phyloP scores from a whole-genome alignment of 2,113 vertebrate genomes.

The Tragelaphus buxtoni region DNA sequence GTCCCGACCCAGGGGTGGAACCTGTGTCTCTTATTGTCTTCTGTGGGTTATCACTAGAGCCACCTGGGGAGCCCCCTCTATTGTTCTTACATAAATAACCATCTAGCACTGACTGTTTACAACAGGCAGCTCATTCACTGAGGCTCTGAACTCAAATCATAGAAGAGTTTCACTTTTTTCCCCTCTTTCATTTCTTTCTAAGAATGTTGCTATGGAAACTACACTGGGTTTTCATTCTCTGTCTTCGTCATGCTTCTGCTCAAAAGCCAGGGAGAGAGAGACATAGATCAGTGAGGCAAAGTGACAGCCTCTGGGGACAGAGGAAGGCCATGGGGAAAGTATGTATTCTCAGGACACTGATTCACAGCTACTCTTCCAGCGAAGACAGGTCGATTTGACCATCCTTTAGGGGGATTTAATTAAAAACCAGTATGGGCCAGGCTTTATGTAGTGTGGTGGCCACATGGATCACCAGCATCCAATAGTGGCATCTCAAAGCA shows the following conservation, averaged over 20 bases:
- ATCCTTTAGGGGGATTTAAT: slow-evolving; percentile 61
- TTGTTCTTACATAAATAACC: background rate
- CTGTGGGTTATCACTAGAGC: background rate
- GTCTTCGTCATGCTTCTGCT: slow-evolving; percentile 70
- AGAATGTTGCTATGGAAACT: slow-evolving; percentile 83
- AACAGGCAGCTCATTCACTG: slow-evolving; percentile 66
- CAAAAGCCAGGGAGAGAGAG: slow-evolving; percentile 70
- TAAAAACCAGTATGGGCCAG: slow-evolving; percentile 59
- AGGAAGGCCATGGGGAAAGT: slow-evolving; percentile 35
- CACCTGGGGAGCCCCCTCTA: background rate
- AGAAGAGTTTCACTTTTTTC: background rate
- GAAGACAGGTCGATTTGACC: slow-evolving; percentile 48
- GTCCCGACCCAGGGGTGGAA: background rate
- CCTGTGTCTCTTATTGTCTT: background rate
- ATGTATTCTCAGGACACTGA: slow-evolving; percentile 40
- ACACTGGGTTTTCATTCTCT: slow-evolving; percentile 76
- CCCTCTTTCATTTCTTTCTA: slow-evolving; percentile 40
- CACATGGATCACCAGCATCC: slow-evolving; percentile 23
- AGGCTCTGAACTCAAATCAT: slow-evolving; percentile 68
- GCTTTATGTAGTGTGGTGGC: background rate
- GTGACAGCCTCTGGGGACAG: slow-evolving; percentile 62
- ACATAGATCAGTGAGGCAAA: slow-evolving; percentile 78
- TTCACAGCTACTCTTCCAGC: slow-evolving; percentile 35
- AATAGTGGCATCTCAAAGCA: slow-evolving; percentile 1
- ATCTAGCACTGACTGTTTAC: background rate